Percentiles rank a stretch among this genome's conserved stretches.
Evolutionary conservation across 2,888 invertebrate species (phyloP).

Genomic region (Nephrotoma appendiculata): DNA sequence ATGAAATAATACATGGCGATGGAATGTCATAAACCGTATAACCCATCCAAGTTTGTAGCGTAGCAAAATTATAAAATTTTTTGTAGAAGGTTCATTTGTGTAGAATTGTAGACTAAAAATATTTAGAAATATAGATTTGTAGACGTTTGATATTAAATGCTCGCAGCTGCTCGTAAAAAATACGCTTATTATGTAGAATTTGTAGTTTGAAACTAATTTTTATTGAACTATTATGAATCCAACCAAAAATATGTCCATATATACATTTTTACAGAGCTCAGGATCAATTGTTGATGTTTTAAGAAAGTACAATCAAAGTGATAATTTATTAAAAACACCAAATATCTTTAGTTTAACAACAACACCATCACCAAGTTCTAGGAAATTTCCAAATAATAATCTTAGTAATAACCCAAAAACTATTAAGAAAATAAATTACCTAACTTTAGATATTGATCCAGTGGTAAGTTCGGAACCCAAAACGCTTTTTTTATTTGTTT

Average conservation of each 20-base stretch:
- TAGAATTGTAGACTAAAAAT: background rate
- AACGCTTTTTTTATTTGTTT: background rate
- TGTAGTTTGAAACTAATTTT: background rate
- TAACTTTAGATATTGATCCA: constrained; percentile 46
- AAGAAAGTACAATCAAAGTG: constrained; percentile 18
- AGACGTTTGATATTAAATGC: background rate
- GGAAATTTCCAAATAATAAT: constrained; percentile 33
- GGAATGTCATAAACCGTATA: background rate
- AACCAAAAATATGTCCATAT: background rate
- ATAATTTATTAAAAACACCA: constrained; percentile 15
- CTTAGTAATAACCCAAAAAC: constrained; percentile 42
- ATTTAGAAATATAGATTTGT: background rate
- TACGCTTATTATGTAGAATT: background rate
- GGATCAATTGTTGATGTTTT: constrained; percentile 16
- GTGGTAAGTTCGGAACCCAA: constrained; percentile 33
- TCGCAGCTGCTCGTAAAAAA: background rate
- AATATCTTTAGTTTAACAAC: constrained; percentile 20
- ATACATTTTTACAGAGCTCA: constrained; percentile 6
- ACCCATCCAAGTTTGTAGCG: background rate
- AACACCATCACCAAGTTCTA: constrained; percentile 12
- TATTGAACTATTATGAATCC: background rate
- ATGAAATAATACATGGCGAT: background rate
- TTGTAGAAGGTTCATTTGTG: background rate
- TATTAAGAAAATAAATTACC: constrained; percentile 32
- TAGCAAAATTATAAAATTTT: background rate